Conservation (phyloP, 2,113 vertebrate species). For the Cygnus buccinator region DNA sequence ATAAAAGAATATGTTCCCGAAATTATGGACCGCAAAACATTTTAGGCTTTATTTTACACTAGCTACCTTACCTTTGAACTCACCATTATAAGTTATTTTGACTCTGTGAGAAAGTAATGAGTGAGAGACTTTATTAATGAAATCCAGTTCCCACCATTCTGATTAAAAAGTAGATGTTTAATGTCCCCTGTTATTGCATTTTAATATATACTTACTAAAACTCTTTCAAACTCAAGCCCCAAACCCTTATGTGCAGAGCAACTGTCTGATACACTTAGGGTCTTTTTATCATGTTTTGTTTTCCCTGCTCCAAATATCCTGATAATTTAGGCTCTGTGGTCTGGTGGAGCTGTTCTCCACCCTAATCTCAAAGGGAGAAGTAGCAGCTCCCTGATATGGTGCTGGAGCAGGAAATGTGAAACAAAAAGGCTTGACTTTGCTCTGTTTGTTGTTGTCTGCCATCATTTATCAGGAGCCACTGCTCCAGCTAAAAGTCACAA, state of each 20-base stretch:
- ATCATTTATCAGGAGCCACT: neutral
- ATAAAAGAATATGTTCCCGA: neutral
- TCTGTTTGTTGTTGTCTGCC: neutral
- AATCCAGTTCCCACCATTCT: neutral
- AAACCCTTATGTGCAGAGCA: rapidly evolving
- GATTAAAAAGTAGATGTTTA: neutral
- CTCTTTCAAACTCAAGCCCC: neutral
- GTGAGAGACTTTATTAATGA: neutral
- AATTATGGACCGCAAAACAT: neutral
- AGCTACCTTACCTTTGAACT: neutral
- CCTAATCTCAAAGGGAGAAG: neutral
- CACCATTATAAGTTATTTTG: neutral
- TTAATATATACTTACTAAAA: neutral
- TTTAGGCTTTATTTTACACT: neutral
- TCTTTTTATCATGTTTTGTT: neutral
- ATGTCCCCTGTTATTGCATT: neutral
- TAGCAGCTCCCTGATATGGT: rapidly evolving
- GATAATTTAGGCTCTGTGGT: neutral
- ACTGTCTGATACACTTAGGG: neutral
- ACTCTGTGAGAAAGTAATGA: neutral
- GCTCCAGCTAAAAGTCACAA: neutral
- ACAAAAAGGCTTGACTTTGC: neutral
- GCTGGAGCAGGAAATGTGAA: neutral
- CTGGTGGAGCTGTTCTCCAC: neutral
- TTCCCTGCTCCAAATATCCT: neutral